phyloP scores from a whole-genome alignment of 2,797 vertebrate genomes.

The Sebastes flavidus region DNA sequence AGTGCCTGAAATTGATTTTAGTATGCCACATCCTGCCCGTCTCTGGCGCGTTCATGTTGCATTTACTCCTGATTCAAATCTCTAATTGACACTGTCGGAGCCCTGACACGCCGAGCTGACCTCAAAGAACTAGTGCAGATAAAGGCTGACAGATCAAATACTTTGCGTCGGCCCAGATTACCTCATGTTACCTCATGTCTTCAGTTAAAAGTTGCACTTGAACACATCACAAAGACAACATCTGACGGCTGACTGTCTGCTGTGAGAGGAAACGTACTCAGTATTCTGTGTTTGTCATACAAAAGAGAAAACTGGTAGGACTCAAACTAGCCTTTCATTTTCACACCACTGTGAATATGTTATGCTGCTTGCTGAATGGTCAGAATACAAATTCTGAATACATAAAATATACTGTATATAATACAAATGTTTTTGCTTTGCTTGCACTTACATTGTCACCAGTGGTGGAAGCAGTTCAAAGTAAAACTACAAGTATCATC shows the following conservation, averaged over 20 bases:
- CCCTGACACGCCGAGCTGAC: not conserved
- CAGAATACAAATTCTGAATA: not conserved
- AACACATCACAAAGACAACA: conserved; percentile 13
- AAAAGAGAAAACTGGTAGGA: not conserved
- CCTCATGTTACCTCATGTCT: not conserved
- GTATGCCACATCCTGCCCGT: not conserved
- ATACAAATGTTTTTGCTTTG: not conserved
- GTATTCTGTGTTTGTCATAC: not conserved
- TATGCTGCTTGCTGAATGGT: not conserved
- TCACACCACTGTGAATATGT: not conserved
- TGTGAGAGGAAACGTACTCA: not conserved
- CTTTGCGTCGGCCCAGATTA: not conserved
- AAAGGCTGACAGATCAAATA: conserved; percentile 33
- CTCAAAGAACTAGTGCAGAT: conserved; percentile 13
- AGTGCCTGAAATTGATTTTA: not conserved
- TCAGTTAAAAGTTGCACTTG: not conserved
- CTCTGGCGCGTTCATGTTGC: not conserved
- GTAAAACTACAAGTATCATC: not conserved
- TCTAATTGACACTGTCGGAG: conserved; percentile 9
- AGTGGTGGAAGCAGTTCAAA: not conserved
- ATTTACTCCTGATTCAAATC: not conserved
- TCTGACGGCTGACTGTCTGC: not conserved
- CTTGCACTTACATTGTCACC: not conserved
- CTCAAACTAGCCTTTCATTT: not conserved
- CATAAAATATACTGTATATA: not conserved